Percentiles rank a stretch among this genome's conserved stretches.
These are phyloP conservation scores for Pedionomus torquatus DNA, from an alignment of 2,113 vertebrate species.

Conservation along the genomic window DNA sequence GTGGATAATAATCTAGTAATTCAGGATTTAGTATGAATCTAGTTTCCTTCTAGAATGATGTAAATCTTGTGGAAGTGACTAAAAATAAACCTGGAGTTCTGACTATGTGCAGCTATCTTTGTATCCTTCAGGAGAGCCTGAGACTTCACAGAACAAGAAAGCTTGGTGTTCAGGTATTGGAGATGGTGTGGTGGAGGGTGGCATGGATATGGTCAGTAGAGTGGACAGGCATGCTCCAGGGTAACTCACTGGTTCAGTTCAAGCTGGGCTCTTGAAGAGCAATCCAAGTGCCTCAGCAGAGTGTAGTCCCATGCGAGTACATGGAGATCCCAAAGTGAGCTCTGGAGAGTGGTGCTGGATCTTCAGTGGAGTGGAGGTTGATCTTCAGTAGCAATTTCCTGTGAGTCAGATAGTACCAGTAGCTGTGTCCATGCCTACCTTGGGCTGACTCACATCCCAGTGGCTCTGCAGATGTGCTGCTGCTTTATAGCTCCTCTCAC, in stretches of 20 bases:
- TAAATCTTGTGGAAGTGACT: background rate
- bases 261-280: background rate
- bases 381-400: background rate
- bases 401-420: background rate
- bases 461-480: background rate
- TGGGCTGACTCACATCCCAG: background rate
- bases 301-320: background rate
- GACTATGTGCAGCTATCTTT: background rate
- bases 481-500: background rate
- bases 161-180: background rate
- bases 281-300: background rate
- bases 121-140: background rate
- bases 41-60: background rate
- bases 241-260: background rate
- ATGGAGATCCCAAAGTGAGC: background rate
- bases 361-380: too few relatives aligned
- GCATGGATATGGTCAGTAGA: rapidly evolving
- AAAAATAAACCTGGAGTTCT: background rate
- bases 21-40: background rate
- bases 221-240: background rate
- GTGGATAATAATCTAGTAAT: background rate
- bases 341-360: background rate
- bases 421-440: background rate
- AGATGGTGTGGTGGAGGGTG: background rate
- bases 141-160: background rate